phyloP scores from a whole-genome alignment of 1,140 invertebrate genomes.

The Cherax quadricarinatus region DNA sequence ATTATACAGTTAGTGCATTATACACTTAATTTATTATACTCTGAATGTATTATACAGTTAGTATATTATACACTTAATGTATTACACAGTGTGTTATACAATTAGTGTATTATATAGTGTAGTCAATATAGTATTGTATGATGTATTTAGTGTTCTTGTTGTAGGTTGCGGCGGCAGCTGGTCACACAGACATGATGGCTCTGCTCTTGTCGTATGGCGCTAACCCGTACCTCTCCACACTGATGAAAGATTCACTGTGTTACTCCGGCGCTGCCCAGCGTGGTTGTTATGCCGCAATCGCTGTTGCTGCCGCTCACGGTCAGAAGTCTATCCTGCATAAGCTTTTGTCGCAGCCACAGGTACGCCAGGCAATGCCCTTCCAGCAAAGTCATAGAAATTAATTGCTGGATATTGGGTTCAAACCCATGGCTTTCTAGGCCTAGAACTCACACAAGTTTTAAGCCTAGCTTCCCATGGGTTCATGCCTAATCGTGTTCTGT shows the following conservation, averaged over 20 bases:
- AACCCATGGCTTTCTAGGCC: not conserved
- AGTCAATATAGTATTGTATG: too few relatives aligned
- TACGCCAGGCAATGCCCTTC: not conserved
- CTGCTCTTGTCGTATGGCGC: conserved; percentile 88
- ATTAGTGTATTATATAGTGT: too few relatives aligned
- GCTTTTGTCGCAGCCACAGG: conserved; percentile 84
- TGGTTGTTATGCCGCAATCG: conserved; percentile 84
- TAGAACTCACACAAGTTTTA: not conserved
- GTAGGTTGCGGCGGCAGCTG: conserved; percentile 85
- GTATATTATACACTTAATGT: too few relatives aligned
- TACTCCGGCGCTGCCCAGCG: conserved; percentile 88
- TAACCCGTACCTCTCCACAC: conserved; percentile 90
- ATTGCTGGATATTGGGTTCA: not conserved
- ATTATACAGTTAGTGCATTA: too few relatives aligned
- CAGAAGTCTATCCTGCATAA: conserved; percentile 87
- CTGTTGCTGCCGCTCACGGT: conserved; percentile 91
- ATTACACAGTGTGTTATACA: too few relatives aligned
- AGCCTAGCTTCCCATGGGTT: too few relatives aligned
- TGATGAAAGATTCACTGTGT: conserved; percentile 87
- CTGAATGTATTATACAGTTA: too few relatives aligned
- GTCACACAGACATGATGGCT: conserved; percentile 88
- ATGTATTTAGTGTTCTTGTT: not conserved
- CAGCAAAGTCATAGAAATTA: not conserved
- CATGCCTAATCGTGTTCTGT: too few relatives aligned
- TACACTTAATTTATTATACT: too few relatives aligned